Percentiles rank a stretch among this genome's conserved stretches.
Evolutionary conservation across 1,140 invertebrate species (phyloP).

Genomic region (Cyphomyrmex costatus): DNA sequence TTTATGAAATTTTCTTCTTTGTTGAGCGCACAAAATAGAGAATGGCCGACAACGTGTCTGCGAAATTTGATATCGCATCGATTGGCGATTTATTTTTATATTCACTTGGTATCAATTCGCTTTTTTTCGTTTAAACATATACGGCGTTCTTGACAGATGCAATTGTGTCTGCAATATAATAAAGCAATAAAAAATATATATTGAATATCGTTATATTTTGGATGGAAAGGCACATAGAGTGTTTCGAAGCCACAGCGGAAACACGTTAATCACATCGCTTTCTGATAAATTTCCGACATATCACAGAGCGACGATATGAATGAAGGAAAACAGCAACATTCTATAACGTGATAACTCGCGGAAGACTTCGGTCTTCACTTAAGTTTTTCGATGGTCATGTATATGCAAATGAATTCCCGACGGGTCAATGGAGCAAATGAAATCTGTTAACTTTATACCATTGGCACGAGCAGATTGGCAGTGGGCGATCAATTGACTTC

Average conservation of each 20-base stretch:
- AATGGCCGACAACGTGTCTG: slow-evolving; percentile 2
- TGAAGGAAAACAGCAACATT: slow-evolving; percentile 46
- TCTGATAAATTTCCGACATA: slow-evolving; percentile 56
- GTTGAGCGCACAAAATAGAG: not conserved
- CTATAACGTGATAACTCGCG: slow-evolving; percentile 65
- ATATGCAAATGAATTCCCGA: slow-evolving; percentile 71
- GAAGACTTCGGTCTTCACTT: slow-evolving; percentile 78
- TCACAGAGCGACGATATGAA: slow-evolving; percentile 23
- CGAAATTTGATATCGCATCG: not conserved
- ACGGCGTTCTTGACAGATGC: not conserved
- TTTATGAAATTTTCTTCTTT: slow-evolving; percentile 8
- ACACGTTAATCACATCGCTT: slow-evolving; percentile 16
- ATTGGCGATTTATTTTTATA: not conserved
- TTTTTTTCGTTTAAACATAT: not conserved
- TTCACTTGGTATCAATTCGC: not conserved
- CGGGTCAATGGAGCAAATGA: slow-evolving; percentile 84
- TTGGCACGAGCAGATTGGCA: slow-evolving; percentile 81
- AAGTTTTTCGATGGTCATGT: slow-evolving; percentile 72
- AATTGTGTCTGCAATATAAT: not conserved
- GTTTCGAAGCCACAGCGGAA: not conserved
- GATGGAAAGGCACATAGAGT: not conserved
- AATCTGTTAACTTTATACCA: slow-evolving; percentile 82
- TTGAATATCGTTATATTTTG: slow-evolving; percentile 14
- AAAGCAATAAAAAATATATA: slow-evolving; percentile 16
- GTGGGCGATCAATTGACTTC: slow-evolving; percentile 85